Evolutionary conservation across 2,113 vertebrate species (phyloP).

Genomic region (Marmota flaviventris): DNA sequence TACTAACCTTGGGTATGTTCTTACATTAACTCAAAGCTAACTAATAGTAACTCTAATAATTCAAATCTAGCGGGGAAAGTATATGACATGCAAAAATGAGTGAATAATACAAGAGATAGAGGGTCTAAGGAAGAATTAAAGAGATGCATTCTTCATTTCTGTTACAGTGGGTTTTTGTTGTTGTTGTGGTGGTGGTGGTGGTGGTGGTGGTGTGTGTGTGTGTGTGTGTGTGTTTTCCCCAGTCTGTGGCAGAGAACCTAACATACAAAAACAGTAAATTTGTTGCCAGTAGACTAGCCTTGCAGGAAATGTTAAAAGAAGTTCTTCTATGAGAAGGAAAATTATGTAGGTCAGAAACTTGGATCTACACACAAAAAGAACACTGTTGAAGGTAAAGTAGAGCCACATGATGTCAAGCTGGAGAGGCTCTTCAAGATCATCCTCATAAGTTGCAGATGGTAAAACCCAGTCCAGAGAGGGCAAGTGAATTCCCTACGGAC

Average conservation of each 20-base stretch:
- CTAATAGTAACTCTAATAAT: background rate
- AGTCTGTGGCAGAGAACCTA: background rate
- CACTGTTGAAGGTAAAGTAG: background rate
- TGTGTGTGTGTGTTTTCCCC: too few relatives aligned
- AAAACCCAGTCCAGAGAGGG: background rate
- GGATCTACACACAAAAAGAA: background rate
- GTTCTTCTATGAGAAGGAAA: background rate
- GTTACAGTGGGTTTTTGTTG: background rate
- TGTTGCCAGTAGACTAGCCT: background rate
- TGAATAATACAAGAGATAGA: background rate
- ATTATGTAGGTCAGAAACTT: background rate
- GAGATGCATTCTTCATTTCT: background rate
- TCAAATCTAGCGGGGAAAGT: background rate
- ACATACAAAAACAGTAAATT: background rate
- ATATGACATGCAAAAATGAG: background rate
- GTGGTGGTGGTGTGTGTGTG: too few relatives aligned
- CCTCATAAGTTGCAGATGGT: background rate
- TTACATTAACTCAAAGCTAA: background rate
- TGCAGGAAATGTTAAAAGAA: background rate
- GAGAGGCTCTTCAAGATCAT: background rate
- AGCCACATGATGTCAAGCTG: background rate
- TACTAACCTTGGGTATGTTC: background rate
- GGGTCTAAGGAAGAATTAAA: background rate
- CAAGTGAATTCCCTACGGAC: background rate
- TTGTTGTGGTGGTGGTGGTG: too few relatives aligned